A percentile compares a stretch with the other conserved stretches of the same genome.
These are phyloP conservation scores for Phainopepla nitens DNA, from an alignment of 2,113 vertebrate species.

Conservation along the genomic window DNA sequence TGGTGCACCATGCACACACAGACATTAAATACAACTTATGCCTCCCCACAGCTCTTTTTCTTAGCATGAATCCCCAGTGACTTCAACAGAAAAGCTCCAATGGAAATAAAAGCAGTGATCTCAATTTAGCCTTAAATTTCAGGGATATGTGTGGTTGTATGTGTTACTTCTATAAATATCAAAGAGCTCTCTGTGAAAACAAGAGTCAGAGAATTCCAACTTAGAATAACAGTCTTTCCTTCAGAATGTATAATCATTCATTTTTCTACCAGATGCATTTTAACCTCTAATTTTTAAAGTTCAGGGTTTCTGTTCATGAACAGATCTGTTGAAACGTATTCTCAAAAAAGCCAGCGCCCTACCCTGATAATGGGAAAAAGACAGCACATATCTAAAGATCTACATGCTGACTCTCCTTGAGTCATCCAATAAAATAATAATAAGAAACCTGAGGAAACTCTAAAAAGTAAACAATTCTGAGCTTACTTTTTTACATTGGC, in stretches of 20 bases:
- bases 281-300: not conserved
- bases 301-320: not conserved
- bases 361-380: not conserved
- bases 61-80: not conserved
- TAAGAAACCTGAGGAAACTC: rapidly evolving
- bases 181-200: not conserved
- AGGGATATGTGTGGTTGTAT: not conserved
- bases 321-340: not conserved
- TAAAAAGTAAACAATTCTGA: not conserved
- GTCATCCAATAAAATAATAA: not conserved
- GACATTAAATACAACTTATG: not conserved
- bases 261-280: not conserved
- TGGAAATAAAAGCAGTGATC: not conserved
- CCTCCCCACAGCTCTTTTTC: not conserved
- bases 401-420: not conserved
- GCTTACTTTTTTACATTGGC: not conserved
- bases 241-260: not conserved
- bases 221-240: not conserved
- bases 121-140: not conserved
- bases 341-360: not conserved
- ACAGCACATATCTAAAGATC: not conserved
- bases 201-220: not conserved
- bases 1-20: no score
- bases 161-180: not conserved
- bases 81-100: not conserved